A percentile compares a stretch with the other conserved stretches of the same genome.
Evolutionary conservation across 1,140 invertebrate species (phyloP).

Genomic region (Amphibalanus amphitrite): DNA sequence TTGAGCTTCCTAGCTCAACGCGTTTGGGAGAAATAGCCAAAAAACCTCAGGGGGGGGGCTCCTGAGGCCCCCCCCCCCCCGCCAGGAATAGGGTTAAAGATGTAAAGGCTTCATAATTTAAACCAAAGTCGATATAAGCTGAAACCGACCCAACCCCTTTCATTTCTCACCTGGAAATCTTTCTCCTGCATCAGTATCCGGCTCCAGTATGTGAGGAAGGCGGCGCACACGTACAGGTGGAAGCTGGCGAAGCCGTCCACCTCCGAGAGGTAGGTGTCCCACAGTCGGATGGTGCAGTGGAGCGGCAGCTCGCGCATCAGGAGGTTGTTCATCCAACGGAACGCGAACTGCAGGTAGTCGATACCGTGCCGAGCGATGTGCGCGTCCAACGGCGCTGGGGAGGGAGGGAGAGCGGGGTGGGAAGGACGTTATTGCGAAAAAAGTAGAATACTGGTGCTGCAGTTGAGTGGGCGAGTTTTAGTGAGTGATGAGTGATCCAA

Average conservation of each 20-base stretch:
- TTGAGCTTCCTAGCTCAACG: too few species aligned
- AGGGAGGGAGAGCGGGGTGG: too few species aligned
- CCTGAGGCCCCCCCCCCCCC: too few species aligned
- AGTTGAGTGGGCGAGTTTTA: too few species aligned
- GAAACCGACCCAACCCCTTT: background rate
- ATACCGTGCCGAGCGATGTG: conserved; percentile 86
- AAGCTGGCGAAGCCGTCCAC: conserved; percentile 90
- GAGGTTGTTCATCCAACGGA: conserved; percentile 99
- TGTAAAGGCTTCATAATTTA: conserved; percentile 7
- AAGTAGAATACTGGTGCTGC: conserved; percentile 3
- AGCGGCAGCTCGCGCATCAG: conserved; percentile 93
- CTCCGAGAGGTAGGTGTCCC: conserved; percentile 99
- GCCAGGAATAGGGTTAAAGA: too few species aligned
- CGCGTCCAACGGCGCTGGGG: conserved; percentile 57
- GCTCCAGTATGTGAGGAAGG: conserved; percentile 91
- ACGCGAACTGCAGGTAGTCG: conserved; percentile 98
- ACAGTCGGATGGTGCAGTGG: conserved; percentile 90
- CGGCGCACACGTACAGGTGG: conserved; percentile 96
- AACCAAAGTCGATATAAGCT: background rate
- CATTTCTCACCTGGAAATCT: conserved; percentile 72
- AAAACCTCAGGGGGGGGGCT: too few species aligned
- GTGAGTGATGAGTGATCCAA: too few species aligned
- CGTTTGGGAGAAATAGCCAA: too few species aligned
- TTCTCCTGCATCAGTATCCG: conserved; percentile 69
- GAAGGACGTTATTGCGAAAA: too few species aligned